Percentiles rank a stretch among this genome's conserved stretches.
These are phyloP conservation scores for Dipodomys spectabilis DNA, from an alignment of 2,113 vertebrate species.

Conservation along the genomic window DNA sequence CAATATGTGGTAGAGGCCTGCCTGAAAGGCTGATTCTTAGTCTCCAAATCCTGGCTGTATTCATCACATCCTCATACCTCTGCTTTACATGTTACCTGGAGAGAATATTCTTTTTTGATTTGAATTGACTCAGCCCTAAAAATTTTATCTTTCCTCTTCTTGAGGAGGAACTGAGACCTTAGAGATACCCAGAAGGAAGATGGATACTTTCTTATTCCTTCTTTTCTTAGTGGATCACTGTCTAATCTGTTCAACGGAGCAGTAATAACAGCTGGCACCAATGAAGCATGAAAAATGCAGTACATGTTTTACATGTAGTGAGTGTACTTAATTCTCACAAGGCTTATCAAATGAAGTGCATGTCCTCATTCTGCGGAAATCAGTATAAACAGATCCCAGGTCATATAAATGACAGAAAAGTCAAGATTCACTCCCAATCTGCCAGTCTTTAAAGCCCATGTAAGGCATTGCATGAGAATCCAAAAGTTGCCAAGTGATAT, in stretches of 20 bases:
- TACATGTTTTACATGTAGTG: background rate
- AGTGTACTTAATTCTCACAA: background rate
- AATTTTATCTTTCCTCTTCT: conserved; percentile 40
- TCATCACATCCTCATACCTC: background rate
- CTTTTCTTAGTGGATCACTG: background rate
- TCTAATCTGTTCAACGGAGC: background rate
- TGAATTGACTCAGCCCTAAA: background rate
- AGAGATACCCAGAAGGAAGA: background rate
- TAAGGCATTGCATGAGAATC: background rate
- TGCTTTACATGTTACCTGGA: conserved; percentile 23
- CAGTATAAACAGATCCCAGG: background rate
- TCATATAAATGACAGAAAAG: background rate
- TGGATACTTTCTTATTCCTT: conserved; percentile 9
- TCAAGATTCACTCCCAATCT: background rate
- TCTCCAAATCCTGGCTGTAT: background rate
- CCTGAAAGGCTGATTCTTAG: background rate
- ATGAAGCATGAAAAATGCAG: background rate
- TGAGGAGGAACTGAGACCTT: background rate
- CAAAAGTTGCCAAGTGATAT: background rate
- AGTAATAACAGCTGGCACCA: background rate
- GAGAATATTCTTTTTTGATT: conserved; percentile 45
- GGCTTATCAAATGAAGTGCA: background rate
- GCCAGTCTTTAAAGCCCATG: background rate
- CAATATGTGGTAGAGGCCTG: background rate
- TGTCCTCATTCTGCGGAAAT: background rate